Percentiles rank a stretch among this genome's conserved stretches.
Evolutionary conservation across 2,888 invertebrate species (phyloP).

Genomic region (Plagodis pulveraria): DNA sequence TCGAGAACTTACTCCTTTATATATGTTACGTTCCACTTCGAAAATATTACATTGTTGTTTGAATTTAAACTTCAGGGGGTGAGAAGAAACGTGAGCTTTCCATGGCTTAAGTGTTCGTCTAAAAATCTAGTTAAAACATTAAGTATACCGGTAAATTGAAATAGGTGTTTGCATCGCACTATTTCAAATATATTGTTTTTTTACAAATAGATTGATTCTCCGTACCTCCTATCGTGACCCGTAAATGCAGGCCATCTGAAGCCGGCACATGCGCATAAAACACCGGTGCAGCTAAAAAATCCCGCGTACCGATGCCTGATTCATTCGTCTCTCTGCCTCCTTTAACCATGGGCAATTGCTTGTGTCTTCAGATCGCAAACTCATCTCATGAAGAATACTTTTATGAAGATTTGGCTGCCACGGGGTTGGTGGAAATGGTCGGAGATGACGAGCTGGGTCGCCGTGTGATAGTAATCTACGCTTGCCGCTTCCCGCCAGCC

Average conservation of each 20-base stretch:
- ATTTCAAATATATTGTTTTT: too few species aligned
- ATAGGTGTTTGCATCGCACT: too few species aligned
- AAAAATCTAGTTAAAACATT: too few species aligned
- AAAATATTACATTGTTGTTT: too few species aligned
- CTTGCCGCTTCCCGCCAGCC: conserved; percentile 92
- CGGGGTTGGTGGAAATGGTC: conserved; percentile 84
- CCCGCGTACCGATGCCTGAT: background rate
- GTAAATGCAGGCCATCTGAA: background rate
- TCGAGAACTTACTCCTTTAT: too few species aligned
- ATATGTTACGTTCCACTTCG: too few species aligned
- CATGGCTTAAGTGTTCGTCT: too few species aligned
- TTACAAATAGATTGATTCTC: too few species aligned
- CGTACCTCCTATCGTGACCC: too few species aligned
- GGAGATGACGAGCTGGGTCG: conserved; percentile 91
- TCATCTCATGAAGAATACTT: conserved; percentile 58
- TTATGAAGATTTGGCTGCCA: conserved; percentile 63
- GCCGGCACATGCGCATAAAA: background rate
- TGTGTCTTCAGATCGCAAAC: conserved; percentile 53
- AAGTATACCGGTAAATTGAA: too few species aligned
- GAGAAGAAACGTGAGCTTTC: too few species aligned
- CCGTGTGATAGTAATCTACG: conserved; percentile 98
- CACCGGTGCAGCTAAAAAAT: background rate
- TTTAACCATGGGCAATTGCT: background rate
- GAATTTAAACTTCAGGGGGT: too few species aligned
- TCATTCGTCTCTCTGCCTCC: background rate